phyloP scores from a whole-genome alignment of 2,113 vertebrate species.

The Sinocyclocheilus grahami region DNA sequence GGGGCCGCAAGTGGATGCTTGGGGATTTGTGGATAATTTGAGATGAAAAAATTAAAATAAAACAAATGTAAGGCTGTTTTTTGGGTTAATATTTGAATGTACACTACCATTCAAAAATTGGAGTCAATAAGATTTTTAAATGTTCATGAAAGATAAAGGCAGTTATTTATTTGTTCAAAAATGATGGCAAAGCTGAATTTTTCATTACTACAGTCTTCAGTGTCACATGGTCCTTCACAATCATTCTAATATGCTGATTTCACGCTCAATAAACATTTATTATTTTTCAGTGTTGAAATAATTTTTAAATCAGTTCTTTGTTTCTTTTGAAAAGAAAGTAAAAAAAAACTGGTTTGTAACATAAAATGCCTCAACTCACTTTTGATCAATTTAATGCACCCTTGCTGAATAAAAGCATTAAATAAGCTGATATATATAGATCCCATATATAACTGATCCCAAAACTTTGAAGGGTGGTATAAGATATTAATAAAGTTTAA shows the following conservation, averaged over 20 bases:
- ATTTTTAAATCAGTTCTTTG: no score
- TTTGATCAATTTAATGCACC: neutral
- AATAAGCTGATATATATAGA: no score
- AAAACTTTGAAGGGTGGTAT: neutral
- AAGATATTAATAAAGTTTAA: neutral
- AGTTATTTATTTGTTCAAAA: neutral
- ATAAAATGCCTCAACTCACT: neutral
- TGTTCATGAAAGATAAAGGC: neutral
- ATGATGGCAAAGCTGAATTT: neutral
- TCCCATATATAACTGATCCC: no score
- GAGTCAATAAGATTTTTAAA: no score
- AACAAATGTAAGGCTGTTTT: no score
- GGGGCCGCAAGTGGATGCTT: neutral
- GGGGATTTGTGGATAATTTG: neutral
- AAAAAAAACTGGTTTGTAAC: neutral
- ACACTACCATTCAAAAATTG: neutral
- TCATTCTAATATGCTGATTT: no score
- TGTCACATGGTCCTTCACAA: no score
- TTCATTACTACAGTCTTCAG: neutral
- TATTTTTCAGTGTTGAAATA: no score
- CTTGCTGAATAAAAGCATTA: no score
- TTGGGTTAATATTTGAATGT: neutral
- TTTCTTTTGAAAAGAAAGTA: neutral
- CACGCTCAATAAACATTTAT: no score
- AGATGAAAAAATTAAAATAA: neutral